phyloP scores from a whole-genome alignment of 2,888 invertebrate species.

The Parnassius smintheus region DNA sequence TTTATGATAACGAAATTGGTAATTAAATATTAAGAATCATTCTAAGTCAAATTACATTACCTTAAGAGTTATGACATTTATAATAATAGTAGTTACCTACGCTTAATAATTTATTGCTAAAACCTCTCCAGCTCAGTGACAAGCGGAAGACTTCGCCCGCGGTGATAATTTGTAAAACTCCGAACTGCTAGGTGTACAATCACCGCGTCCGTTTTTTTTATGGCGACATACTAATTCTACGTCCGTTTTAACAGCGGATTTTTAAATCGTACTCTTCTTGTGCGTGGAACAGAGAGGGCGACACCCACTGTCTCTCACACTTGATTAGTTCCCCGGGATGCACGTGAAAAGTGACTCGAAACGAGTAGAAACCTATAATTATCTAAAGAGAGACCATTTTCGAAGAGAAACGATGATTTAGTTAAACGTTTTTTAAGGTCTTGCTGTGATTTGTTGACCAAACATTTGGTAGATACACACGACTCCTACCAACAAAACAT shows the following conservation, averaged over 20 bases:
- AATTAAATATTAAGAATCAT: too few relatives aligned
- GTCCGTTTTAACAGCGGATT: slow-evolving; percentile 22
- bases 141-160: slow-evolving; percentile 19
- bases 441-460: slow-evolving; percentile 73
- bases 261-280: not conserved
- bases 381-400: slow-evolving; percentile 73
- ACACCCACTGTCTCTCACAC: slow-evolving; percentile 34
- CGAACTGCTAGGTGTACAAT: slow-evolving; percentile 16
- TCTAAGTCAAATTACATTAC: too few relatives aligned
- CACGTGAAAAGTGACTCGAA: slow-evolving; percentile 47
- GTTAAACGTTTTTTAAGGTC: slow-evolving; percentile 70
- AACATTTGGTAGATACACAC: slow-evolving; percentile 51
- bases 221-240: slow-evolving; percentile 28
- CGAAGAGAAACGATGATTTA: slow-evolving; percentile 73
- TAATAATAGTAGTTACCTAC: not conserved
- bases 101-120: not conserved
- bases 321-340: slow-evolving; percentile 64
- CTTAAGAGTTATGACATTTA: too few relatives aligned
- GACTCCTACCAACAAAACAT: slow-evolving; percentile 26
- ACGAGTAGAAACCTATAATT: slow-evolving; percentile 69
- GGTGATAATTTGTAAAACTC: slow-evolving; percentile 18
- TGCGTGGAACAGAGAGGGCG: slow-evolving; percentile 14
- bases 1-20: too few relatives aligned
- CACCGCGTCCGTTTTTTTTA: slow-evolving; percentile 19
- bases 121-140: slow-evolving; percentile 9